phyloP scores from a whole-genome alignment of 2,113 vertebrate genomes.

The Psilopsiagon aurifrons region DNA sequence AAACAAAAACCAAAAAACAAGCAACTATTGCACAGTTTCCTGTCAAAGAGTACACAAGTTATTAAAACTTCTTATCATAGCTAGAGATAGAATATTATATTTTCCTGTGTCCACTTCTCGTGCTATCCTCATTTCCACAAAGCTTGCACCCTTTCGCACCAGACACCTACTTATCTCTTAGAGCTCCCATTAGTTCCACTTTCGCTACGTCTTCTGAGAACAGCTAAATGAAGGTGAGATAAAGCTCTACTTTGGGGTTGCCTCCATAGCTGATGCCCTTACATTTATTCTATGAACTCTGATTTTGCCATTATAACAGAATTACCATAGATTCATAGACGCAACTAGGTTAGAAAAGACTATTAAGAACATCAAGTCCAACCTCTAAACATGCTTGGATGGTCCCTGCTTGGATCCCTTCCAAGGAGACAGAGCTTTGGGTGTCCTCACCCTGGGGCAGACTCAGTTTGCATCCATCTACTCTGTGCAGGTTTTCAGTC shows the following conservation, averaged over 20 bases:
- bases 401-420: neutral
- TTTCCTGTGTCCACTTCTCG: neutral
- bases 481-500: neutral
- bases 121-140: neutral
- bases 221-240: neutral
- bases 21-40: neutral
- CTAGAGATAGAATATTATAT: neutral
- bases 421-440: neutral
- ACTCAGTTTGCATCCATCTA: neutral
- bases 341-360: neutral
- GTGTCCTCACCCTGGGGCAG: neutral
- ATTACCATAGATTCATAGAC: neutral
- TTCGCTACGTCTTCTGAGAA: neutral
- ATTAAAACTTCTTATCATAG: neutral
- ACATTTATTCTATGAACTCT: neutral
- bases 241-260: neutral
- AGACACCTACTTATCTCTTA: neutral
- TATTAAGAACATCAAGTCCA: neutral
- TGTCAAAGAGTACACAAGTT: neutral
- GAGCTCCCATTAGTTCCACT: neutral
- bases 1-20: no score
- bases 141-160: neutral
- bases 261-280: neutral
- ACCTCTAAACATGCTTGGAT: neutral
- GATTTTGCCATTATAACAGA: neutral